These are phyloP conservation scores for Aplocera efformata DNA, from an alignment of 2,888 invertebrate genomes.

Conservation along the genomic window DNA sequence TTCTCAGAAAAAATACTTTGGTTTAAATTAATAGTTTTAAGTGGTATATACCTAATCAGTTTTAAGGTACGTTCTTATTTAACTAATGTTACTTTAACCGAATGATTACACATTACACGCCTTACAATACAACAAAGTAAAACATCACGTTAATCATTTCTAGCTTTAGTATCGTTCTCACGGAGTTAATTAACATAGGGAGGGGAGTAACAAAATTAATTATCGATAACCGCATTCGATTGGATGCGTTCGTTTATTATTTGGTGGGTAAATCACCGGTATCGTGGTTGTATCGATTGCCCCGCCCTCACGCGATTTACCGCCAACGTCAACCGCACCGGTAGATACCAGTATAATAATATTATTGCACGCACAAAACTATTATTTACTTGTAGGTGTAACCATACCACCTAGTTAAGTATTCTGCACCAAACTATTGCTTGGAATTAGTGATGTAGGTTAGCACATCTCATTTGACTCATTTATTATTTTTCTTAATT, in stretches of 20 bases:
- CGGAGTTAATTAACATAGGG: constrained; percentile 62
- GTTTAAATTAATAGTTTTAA: too few species aligned
- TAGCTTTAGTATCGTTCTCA: constrained; percentile 47
- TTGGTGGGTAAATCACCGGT: constrained; percentile 69
- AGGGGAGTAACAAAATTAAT: constrained; percentile 62
- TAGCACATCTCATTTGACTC: too few species aligned
- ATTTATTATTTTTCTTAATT: too few species aligned
- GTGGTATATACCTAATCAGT: too few species aligned
- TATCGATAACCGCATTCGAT: constrained; percentile 62
- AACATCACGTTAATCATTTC: constrained; percentile 30
- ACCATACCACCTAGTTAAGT: too few species aligned
- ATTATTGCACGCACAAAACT: constrained; percentile 8
- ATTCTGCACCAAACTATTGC: too few species aligned
- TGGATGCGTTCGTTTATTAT: constrained; percentile 55
- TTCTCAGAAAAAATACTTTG: too few species aligned
- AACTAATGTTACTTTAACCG: too few species aligned
- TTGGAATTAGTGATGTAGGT: too few species aligned
- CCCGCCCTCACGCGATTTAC: constrained; percentile 46
- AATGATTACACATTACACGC: neutral
- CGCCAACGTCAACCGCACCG: constrained; percentile 55
- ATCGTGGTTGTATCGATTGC: constrained; percentile 46
- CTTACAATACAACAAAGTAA: constrained; percentile 9
- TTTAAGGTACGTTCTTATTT: neutral
- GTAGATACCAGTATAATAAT: constrained; percentile 37
- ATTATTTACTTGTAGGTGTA: too few species aligned